Evolutionary conservation across 2,113 vertebrate genomes (phyloP), one percentile per base, ranked within the genome.

Genomic region (Lepidothrix coronata): DNA sequence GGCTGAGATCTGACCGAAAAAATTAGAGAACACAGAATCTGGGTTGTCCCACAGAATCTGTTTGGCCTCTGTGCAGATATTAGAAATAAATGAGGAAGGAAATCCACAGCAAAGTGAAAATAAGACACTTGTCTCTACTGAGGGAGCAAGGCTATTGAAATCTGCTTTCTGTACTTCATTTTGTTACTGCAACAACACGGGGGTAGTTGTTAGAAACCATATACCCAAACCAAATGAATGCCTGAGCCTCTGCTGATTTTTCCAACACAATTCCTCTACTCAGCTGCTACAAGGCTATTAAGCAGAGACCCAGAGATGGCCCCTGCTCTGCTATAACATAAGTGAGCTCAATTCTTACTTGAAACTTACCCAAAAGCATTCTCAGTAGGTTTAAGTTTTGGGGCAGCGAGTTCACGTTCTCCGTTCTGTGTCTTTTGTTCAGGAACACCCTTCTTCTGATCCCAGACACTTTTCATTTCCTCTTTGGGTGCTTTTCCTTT

Each of bases 301-400:
- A 77, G 44, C 23, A 55, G 77, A 87, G 59, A 72, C 24, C 48
- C 59, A 61, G 59, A 72, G 49, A 16, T 44, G 24, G 12, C 5
- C 23, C 67, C 43, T 51, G 65, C 14, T 37, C 52, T 68, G 52
- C 55, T 74, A 8, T 5, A 35, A 22, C 27, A 16, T 31, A 14
- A 91, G 48, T 18, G 82, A 89, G 39, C 3, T 54, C 58, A n/a
- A 0, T 12, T 49, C 31, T 33, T 3, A 7, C 66, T 52, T 33
- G 14, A 70, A 62, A 84, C 96, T 98, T 92, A 99, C 99, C 99
- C 99, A 96, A 97, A 98, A 89, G 97, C 98, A 95, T 99, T 99
- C 97, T 99, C 99, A 2, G 98, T 97, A 91, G 98, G 98, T 97
- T 98, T 99, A 81, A 99, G 98, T 93, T 99, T 99, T 82, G 98